Conservation (phyloP, 2,888 invertebrate genomes). For the Conistra vaccinii region DNA sequence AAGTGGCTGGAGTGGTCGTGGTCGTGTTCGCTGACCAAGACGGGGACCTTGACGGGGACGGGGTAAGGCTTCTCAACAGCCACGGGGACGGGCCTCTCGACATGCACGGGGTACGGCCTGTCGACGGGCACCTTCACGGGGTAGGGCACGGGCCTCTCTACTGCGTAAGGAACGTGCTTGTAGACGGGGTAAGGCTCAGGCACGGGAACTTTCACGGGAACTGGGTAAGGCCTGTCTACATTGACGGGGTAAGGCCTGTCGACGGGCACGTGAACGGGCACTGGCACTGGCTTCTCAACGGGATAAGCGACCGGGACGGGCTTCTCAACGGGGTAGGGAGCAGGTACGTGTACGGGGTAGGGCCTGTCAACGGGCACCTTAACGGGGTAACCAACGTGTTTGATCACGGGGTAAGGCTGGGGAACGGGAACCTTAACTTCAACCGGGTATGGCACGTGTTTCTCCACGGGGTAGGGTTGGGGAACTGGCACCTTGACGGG, state of each 20-base stretch:
- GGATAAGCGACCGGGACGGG: conserved; percentile 91
- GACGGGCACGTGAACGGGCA: conserved; percentile 92
- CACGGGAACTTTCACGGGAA: conserved; percentile 90
- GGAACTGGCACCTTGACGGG: conserved; percentile 95
- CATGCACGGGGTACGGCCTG: conserved; percentile 92
- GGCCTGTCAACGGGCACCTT: conserved; percentile 93
- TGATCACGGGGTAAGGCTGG: conserved; percentile 93
- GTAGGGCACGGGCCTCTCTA: conserved; percentile 91
- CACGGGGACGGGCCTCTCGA: conserved; percentile 87
- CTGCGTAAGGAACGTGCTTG: conserved; percentile 92
- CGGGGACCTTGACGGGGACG: conserved; percentile 90
- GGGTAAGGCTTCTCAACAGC: conserved; percentile 90
- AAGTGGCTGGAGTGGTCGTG: conserved; percentile 71
- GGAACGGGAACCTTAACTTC: conserved; percentile 94
- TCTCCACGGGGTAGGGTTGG: conserved; percentile 94
- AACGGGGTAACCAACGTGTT: conserved; percentile 92
- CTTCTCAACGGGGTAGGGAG: conserved; percentile 91
- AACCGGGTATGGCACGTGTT: conserved; percentile 93
- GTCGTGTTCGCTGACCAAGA: conserved; percentile 74
- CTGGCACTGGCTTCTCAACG: conserved; percentile 92
- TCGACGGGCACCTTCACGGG: conserved; percentile 93
- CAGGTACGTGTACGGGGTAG: conserved; percentile 92
- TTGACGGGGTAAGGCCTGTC: conserved; percentile 91
- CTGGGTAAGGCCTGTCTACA: conserved; percentile 88
- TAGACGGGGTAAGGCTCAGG: conserved; percentile 92